Conservation (phyloP, 1,140 invertebrate genomes). For the Drosophila santomea region DNA sequence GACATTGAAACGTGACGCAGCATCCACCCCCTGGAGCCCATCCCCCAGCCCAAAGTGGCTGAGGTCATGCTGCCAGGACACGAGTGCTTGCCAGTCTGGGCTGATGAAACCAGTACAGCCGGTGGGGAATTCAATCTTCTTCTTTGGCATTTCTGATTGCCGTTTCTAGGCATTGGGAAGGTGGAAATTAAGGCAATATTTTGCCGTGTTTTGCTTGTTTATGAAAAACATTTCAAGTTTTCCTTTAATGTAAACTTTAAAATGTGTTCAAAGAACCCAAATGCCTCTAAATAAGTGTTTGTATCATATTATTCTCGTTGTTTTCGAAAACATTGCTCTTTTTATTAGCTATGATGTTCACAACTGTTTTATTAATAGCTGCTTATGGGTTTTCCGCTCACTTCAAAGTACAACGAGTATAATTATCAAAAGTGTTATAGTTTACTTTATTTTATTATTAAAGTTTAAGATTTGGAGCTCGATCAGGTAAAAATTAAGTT, state of each 20-base stretch:
- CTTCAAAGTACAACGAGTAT: too few species aligned
- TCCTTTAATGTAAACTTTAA: not conserved
- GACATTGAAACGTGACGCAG: conserved; percentile 76
- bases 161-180: not conserved
- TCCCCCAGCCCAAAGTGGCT: conserved; percentile 29
- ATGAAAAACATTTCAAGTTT: too few species aligned
- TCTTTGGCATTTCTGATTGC: conserved; percentile 1
- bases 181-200: not conserved
- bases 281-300: not conserved
- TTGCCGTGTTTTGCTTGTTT: not conserved
- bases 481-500: not conserved
- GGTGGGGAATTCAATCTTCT: not conserved
- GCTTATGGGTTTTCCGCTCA: too few species aligned
- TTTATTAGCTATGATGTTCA: not conserved
- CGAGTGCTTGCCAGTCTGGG: conserved; percentile 26
- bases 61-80: conserved; percentile 52
- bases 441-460: too few species aligned
- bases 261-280: not conserved
- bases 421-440: too few species aligned
- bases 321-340: not conserved
- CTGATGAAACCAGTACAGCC: conserved; percentile 21
- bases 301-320: not conserved
- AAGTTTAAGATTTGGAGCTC: too few species aligned
- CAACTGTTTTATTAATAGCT: too few species aligned
- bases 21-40: conserved; percentile 22